Evolutionary conservation across 2,888 invertebrate species (phyloP).

Genomic region (Trissolcus brochymenae): DNA sequence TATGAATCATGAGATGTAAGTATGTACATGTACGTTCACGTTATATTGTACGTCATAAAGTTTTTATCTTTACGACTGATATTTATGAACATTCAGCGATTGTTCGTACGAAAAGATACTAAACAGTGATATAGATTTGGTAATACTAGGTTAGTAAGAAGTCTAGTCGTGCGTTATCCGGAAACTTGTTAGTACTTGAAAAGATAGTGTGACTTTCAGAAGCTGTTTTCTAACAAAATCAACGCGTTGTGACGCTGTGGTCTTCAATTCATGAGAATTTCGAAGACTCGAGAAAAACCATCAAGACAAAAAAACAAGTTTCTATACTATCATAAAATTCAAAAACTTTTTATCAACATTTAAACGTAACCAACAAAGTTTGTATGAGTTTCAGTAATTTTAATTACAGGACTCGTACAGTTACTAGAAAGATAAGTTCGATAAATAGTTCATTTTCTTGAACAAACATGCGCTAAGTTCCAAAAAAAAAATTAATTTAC

Average conservation of each 20-base stretch:
- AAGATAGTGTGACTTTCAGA: constrained; percentile 20
- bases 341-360: not conserved
- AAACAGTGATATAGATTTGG: constrained; percentile 12
- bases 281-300: not conserved
- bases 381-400: too few relatives aligned
- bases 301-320: not conserved
- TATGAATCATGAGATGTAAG: too few relatives aligned
- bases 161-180: constrained; percentile 18
- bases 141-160: constrained; percentile 17
- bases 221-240: constrained; percentile 22
- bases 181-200: constrained; percentile 29
- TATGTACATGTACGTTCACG: too few relatives aligned
- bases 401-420: too few relatives aligned
- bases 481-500: too few relatives aligned
- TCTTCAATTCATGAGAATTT: not conserved
- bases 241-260: constrained; percentile 16
- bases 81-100: constrained; percentile 10
- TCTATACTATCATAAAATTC: not conserved
- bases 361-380: too few relatives aligned
- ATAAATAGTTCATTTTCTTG: too few relatives aligned
- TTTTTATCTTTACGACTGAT: not conserved
- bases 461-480: too few relatives aligned
- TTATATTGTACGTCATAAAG: too few relatives aligned
- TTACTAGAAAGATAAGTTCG: too few relatives aligned
- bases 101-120: constrained; percentile 9